Evolutionary conservation across 1,140 invertebrate species (phyloP).

Genomic region (Panonychus citri): DNA sequence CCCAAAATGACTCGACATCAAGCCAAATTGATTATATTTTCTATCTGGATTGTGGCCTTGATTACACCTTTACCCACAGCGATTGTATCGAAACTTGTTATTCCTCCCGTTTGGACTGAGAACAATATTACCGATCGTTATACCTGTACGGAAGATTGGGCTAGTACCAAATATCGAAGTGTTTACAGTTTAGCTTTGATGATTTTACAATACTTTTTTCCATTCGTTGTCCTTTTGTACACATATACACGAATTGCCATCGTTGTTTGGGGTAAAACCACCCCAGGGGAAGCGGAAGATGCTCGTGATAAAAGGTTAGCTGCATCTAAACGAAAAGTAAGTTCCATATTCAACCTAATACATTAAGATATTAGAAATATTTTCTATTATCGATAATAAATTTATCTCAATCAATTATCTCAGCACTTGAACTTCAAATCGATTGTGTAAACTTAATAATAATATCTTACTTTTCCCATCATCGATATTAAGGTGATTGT

Average conservation of each 20-base stretch:
- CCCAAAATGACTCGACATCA: constrained; percentile 47
- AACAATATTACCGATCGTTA: constrained; percentile 4
- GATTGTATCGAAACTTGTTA: constrained; percentile 30
- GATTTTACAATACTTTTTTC: constrained; percentile 59
- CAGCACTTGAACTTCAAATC: too few species aligned
- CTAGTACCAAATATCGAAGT: constrained; percentile 9
- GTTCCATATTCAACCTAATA: too few species aligned
- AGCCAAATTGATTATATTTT: constrained; percentile 40
- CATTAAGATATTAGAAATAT: too few species aligned
- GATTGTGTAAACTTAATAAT: too few species aligned
- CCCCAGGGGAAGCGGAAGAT: constrained; percentile 60
- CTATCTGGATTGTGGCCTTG: constrained; percentile 50
- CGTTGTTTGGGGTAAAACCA: constrained; percentile 62
- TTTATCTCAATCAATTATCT: too few species aligned
- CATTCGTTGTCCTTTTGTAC: constrained; percentile 53
- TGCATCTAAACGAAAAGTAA: constrained; percentile 66
- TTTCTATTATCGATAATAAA: too few species aligned
- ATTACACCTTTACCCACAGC: constrained; percentile 55
- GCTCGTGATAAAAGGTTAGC: constrained; percentile 53
- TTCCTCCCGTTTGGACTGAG: constrained; percentile 4
- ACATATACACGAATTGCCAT: constrained; percentile 64
- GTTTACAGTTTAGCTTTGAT: constrained; percentile 52
- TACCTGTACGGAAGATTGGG: constrained; percentile 12
- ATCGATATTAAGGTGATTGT: too few species aligned
- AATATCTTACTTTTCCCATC: too few species aligned